phyloP scores from a whole-genome alignment of 2,797 vertebrate species.

The Bovichtus variegatus region DNA sequence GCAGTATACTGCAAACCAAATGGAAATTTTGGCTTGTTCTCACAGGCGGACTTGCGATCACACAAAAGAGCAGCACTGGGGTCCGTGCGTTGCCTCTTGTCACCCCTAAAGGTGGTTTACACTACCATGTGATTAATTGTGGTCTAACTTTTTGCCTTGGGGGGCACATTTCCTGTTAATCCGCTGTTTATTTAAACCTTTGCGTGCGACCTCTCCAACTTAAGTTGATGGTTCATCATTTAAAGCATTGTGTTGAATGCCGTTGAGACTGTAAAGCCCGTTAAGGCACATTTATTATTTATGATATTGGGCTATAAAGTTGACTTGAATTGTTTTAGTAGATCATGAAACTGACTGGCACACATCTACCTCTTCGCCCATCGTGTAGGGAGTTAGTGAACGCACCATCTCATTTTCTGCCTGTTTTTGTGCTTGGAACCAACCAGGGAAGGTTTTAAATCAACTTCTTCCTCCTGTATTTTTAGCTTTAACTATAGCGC shows the following conservation, averaged over 20 bases:
- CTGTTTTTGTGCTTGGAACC: background rate
- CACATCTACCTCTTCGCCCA: background rate
- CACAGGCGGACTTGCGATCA: slow-evolving; percentile 1
- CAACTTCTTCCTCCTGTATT: background rate
- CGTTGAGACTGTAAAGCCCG: background rate
- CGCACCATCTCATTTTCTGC: background rate
- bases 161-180: background rate
- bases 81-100: slow-evolving; percentile 1
- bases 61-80: background rate
- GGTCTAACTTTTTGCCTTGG: background rate
- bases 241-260: background rate
- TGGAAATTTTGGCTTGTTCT: slow-evolving; percentile 29
- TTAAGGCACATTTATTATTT: background rate
- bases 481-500: slow-evolving; percentile 29
- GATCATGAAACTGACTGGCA: background rate
- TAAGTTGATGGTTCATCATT: background rate
- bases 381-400: background rate
- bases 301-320: background rate
- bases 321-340: background rate
- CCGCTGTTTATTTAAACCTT: background rate
- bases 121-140: background rate
- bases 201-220: background rate
- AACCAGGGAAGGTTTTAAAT: slow-evolving; percentile 14
- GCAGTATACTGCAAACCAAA: slow-evolving; percentile 31
- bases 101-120: background rate